Evolutionary conservation across 1,140 invertebrate species (phyloP), one percentile per base, ranked within the genome.

Genomic region (Drosophila guanche): DNA sequence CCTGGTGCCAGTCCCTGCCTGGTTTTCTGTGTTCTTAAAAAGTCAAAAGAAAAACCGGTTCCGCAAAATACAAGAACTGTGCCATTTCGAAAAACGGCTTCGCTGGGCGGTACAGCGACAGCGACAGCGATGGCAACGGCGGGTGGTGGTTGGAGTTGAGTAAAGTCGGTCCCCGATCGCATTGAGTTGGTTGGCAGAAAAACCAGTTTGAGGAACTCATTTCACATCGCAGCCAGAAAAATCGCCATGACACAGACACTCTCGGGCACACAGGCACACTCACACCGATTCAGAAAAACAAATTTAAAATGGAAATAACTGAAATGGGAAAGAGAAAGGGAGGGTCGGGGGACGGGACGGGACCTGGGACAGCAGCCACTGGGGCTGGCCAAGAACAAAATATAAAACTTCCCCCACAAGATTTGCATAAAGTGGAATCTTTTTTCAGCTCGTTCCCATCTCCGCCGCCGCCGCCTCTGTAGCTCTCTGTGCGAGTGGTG

Each of bases 221-320:
- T 80, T 73, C 69, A 83, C 48, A 83, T 73, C 50, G 56, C 41
- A 51, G 79, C 59, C 66, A 83, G 73, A 83, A 73, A 83, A 69
- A 68, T 67, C 43, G 57, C 58, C 57, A 65, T 50, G 41, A 53
- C 62, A 71, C 46, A 71, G 12, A 53, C 59, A 66, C 25, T 27
- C 16, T 20, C 16, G 16, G 16, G 16, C 16, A 20, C 16, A 20
- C 25, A 27, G 25, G 25, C 46, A 48, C 6, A 58, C 25, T 12
- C 46, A 56, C 25, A 56, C 48, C 12, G 16, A 27, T 45, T 43
- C 60, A 65, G 79, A 81, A 81, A 81, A 85, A 80, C 80, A 80
- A 81, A 85, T 86, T 86, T 86, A 88, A 86, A 88, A 88, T 88
- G 81, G 81, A 86, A 86, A 88, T 86, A 88, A 81, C 72, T 80